Conservation (phyloP, 2,797 vertebrate genomes). For the Anguilla anguilla region DNA sequence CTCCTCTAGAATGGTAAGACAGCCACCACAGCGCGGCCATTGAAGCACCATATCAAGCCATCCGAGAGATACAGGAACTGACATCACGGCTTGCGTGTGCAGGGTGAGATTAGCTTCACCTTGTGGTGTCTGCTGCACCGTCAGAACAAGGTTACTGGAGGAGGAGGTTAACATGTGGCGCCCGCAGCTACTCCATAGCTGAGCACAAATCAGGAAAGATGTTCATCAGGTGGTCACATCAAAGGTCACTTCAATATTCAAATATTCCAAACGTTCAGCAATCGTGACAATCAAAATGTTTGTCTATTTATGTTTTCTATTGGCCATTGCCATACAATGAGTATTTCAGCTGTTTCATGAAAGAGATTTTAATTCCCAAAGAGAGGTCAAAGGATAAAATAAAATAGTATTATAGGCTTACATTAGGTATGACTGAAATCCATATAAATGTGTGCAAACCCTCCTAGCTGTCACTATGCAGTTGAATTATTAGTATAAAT, state of each 20-base stretch:
- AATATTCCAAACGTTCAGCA: too few species aligned
- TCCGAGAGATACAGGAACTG: background rate
- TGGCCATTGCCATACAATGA: too few species aligned
- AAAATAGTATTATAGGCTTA: background rate
- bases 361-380: too few species aligned
- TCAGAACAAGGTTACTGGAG: background rate
- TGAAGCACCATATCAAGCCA: background rate
- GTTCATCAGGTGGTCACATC: background rate
- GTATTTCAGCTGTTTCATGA: too few species aligned
- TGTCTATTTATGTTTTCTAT: too few species aligned
- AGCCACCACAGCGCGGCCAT: background rate
- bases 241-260: background rate
- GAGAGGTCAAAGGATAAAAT: too few species aligned
- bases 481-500: background rate
- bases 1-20: background rate
- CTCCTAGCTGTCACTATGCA: background rate
- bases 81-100: background rate
- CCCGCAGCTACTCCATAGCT: background rate
- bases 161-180: background rate
- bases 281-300: too few species aligned
- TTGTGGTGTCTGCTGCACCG: background rate
- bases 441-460: background rate
- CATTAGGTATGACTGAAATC: background rate
- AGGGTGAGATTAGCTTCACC: background rate
- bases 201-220: background rate